A percentile compares a stretch with the other conserved stretches of the same genome.
These are phyloP conservation scores for Mesorhabditis belari DNA, from an alignment of 2,888 invertebrate species.

Conservation along the genomic window DNA sequence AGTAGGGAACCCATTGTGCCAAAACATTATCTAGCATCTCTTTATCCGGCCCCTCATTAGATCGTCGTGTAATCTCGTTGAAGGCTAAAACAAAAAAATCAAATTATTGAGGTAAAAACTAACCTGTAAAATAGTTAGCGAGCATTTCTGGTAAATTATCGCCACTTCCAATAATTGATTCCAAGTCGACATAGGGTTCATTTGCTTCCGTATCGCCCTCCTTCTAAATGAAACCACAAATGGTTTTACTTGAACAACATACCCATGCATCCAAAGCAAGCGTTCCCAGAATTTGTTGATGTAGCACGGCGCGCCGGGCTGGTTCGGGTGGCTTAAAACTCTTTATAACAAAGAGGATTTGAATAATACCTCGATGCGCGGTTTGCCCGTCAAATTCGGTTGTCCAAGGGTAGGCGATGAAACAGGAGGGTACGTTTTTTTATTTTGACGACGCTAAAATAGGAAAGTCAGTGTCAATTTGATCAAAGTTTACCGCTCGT, in stretches of 20 bases:
- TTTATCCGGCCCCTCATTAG: neutral
- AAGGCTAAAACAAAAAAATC: neutral
- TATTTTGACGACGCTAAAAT: neutral
- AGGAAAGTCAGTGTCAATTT: too few relatives aligned
- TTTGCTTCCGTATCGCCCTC: neutral
- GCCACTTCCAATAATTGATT: neutral
- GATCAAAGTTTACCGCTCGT: neutral
- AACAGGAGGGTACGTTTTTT: neutral
- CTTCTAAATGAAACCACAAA: neutral
- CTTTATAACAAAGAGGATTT: too few relatives aligned
- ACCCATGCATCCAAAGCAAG: neutral
- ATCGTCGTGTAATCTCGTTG: neutral
- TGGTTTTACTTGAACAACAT: neutral
- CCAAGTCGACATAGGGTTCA: neutral
- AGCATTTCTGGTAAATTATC: neutral
- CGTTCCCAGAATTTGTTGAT: neutral
- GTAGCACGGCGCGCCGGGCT: neutral
- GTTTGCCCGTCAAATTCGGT: neutral
- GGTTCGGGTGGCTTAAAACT: too few relatives aligned
- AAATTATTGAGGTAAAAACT: neutral
- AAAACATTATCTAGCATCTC: neutral
- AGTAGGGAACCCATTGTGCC: neutral
- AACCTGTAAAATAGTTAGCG: neutral
- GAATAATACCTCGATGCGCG: too few relatives aligned
- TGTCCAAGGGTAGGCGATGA: neutral